Evolutionary conservation across 1,140 invertebrate species (phyloP).

Genomic region (Drosophila mauritiana): DNA sequence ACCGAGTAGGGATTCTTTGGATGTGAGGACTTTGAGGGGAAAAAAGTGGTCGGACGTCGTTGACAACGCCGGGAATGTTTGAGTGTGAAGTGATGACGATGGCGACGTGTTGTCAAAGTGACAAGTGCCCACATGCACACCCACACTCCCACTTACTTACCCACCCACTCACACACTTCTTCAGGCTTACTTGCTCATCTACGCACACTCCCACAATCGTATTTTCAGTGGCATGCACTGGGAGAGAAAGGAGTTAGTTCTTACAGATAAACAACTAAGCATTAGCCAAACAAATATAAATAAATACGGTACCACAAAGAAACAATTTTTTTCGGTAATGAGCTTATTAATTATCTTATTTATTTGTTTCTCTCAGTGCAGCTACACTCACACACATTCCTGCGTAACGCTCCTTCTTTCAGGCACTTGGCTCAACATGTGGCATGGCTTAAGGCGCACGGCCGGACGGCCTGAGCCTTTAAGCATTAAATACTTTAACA

Average conservation of each 20-base stretch:
- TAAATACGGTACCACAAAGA: not conserved
- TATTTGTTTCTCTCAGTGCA: not conserved
- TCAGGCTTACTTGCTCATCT: constrained; percentile 20
- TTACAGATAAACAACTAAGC: too few relatives aligned
- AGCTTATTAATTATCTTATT: not conserved
- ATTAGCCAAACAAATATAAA: not conserved
- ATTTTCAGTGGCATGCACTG: not conserved
- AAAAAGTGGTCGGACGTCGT: constrained; percentile 40
- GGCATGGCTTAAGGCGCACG: constrained; percentile 76
- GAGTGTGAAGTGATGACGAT: constrained; percentile 42
- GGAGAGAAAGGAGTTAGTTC: not conserved
- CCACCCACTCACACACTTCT: constrained; percentile 25
- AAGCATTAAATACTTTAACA: constrained; percentile 83
- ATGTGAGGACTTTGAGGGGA: constrained; percentile 1
- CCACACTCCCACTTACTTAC: constrained; percentile 19
- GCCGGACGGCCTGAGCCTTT: constrained; percentile 74
- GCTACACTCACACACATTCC: constrained; percentile 41
- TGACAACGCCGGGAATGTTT: constrained; percentile 55
- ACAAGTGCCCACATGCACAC: constrained; percentile 50
- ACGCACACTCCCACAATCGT: constrained; percentile 4
- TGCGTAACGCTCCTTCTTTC: constrained; percentile 45
- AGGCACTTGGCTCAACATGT: constrained; percentile 61
- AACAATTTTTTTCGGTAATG: too few relatives aligned
- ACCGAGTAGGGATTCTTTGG: not conserved
- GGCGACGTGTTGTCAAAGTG: constrained; percentile 59